These are phyloP conservation scores for Sandelia bainsii DNA, from an alignment of 2,797 vertebrate genomes.

Conservation along the genomic window DNA sequence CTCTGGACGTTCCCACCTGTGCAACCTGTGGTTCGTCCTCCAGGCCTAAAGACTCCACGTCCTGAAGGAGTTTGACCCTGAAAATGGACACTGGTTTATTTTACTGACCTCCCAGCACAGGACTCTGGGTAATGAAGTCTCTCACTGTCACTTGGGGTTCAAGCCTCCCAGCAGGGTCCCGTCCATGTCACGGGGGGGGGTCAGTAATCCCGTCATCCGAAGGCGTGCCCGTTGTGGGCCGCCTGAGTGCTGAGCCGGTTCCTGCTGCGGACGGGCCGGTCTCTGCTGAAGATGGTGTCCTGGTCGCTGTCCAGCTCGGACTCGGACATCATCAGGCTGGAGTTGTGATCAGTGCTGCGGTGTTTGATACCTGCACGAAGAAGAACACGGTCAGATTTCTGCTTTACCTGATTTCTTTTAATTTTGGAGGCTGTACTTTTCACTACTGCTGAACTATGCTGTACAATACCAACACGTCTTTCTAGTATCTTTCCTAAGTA, in stretches of 20 bases:
- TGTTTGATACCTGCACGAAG: constrained; percentile 89
- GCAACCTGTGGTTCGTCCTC: not conserved
- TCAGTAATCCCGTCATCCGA: constrained; percentile 59
- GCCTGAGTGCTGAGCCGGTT: constrained; percentile 76
- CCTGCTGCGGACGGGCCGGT: constrained; percentile 82
- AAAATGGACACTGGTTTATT: constrained; percentile 4
- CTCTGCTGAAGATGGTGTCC: constrained; percentile 87
- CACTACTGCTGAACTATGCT: too few relatives aligned
- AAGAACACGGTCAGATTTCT: not conserved
- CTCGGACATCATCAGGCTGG: constrained; percentile 95
- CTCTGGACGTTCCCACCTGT: not conserved
- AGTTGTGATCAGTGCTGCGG: constrained; percentile 93
- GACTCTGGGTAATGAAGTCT: constrained; percentile 27
- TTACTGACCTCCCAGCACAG: constrained; percentile 4
- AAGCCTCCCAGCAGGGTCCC: not conserved
- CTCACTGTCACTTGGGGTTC: not conserved
- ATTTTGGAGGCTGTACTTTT: too few relatives aligned
- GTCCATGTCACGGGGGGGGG: not conserved
- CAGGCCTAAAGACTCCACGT: not conserved
- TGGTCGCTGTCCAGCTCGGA: constrained; percentile 95
- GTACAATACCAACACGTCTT: too few relatives aligned
- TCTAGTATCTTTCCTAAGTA: too few relatives aligned
- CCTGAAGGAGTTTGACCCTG: not conserved
- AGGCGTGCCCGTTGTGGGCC: constrained; percentile 83
- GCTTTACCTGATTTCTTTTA: too few relatives aligned